These are phyloP conservation scores for Embiotoca jacksoni DNA, from an alignment of 2,113 vertebrate species.

Conservation along the genomic window DNA sequence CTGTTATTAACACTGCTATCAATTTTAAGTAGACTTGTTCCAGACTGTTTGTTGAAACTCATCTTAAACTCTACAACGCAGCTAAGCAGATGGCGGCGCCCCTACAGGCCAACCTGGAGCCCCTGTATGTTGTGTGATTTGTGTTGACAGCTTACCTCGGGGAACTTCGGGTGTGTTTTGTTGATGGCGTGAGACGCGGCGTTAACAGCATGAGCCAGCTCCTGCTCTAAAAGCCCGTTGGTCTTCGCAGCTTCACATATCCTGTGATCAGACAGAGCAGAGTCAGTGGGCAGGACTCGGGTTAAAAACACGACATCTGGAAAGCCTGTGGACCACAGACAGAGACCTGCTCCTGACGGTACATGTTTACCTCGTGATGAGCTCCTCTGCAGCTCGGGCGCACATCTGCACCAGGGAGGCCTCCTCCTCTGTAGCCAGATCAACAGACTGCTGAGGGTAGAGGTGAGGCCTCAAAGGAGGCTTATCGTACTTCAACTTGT, in stretches of 20 bases:
- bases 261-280: conserved; percentile 72
- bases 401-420: conserved; percentile 90
- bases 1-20: neutral
- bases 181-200: conserved; percentile 98
- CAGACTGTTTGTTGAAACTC: too few species aligned
- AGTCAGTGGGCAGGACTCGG: neutral
- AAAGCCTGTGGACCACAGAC: neutral
- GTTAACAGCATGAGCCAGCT: conserved; percentile 97
- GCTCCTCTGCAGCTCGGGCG: conserved; percentile 93
- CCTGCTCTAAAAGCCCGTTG: conserved; percentile 94
- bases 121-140: neutral
- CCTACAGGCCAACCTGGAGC: too few species aligned
- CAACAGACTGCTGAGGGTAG: conserved; percentile 92
- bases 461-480: conserved; percentile 91
- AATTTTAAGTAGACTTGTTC: neutral
- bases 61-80: too few species aligned
- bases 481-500: conserved; percentile 96
- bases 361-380: conserved; percentile 90
- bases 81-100: too few species aligned
- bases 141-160: conserved; percentile 87
- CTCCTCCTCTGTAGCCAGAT: conserved; percentile 94
- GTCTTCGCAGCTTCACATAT: conserved; percentile 98
- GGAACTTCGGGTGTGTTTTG: conserved; percentile 95
- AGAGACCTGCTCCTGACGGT: too few species aligned
- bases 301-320: neutral